Percentiles rank a stretch among this genome's conserved stretches.
Evolutionary conservation across 1,140 invertebrate genomes (phyloP).

Genomic region (Drosophila lacteicornis): DNA sequence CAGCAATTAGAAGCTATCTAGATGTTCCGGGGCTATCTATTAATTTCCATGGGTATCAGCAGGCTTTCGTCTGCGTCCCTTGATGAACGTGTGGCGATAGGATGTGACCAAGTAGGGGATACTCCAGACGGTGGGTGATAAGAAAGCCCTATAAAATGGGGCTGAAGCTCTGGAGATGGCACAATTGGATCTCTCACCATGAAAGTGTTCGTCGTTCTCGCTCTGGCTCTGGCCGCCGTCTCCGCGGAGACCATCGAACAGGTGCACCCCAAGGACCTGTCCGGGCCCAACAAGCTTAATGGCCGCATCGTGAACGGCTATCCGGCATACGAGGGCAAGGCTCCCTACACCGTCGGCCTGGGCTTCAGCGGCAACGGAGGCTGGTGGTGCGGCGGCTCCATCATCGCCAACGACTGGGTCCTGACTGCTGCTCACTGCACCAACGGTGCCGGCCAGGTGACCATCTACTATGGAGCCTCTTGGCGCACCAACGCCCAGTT

Average conservation of each 20-base stretch:
- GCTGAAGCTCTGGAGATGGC: background rate
- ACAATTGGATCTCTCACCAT: constrained; percentile 21
- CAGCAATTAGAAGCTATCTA: constrained; percentile 19
- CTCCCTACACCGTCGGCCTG: constrained; percentile 28
- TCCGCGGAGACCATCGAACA: constrained; percentile 31
- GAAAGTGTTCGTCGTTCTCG: constrained; percentile 43
- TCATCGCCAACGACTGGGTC: constrained; percentile 30
- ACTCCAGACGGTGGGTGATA: constrained; percentile 21
- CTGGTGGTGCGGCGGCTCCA: constrained; percentile 34
- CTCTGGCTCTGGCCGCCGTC: constrained; percentile 31
- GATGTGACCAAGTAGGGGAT: constrained; percentile 13
- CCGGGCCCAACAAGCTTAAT: constrained; percentile 13
- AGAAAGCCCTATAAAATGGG: constrained; percentile 13
- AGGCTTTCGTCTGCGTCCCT: background rate
- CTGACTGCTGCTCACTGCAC: constrained; percentile 36
- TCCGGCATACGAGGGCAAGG: constrained; percentile 24
- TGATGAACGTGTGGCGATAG: constrained; percentile 14
- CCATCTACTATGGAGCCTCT: constrained; percentile 54
- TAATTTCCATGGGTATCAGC: constrained; percentile 23
- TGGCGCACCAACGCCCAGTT: constrained; percentile 56
- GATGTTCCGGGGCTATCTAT: constrained; percentile 19
- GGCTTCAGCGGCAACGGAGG: constrained; percentile 30
- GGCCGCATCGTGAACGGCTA: constrained; percentile 32
- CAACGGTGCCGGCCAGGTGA: constrained; percentile 34
- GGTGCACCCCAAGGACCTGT: constrained; percentile 36